Percentiles rank a stretch among this genome's conserved stretches.
These are phyloP conservation scores for Pangasius djambal DNA, from an alignment of 2,797 vertebrate species.

Conservation along the genomic window DNA sequence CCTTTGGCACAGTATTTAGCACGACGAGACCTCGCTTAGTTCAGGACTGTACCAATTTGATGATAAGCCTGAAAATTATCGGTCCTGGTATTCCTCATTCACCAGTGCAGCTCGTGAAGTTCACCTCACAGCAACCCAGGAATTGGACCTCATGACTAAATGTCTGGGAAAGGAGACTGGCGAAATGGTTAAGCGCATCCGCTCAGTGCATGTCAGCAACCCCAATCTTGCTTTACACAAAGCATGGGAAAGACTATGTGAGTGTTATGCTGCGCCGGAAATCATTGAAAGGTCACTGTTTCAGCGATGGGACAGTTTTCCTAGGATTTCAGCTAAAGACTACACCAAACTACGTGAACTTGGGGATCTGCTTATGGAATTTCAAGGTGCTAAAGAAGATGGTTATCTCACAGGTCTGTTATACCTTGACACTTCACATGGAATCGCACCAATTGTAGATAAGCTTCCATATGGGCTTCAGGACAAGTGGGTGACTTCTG, in stretches of 20 bases:
- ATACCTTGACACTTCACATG: too few species aligned
- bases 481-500: too few species aligned
- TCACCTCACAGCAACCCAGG: conserved; percentile 38
- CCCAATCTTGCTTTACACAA: conserved; percentile 21
- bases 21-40: conserved; percentile 41
- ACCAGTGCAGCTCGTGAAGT: conserved; percentile 36
- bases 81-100: conserved; percentile 50
- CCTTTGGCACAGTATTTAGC: conserved; percentile 55
- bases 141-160: conserved; percentile 49
- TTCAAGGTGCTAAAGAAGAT: too few species aligned
- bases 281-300: conserved; percentile 47
- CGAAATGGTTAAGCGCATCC: conserved; percentile 33
- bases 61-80: conserved; percentile 51
- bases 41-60: conserved; percentile 57
- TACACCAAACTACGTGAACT: too few species aligned
- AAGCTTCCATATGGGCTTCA: too few species aligned
- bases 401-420: too few species aligned
- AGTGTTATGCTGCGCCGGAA: conserved; percentile 46
- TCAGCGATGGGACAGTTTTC: neutral
- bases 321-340: too few species aligned
- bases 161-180: conserved; percentile 40
- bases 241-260: conserved; percentile 35
- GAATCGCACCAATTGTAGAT: too few species aligned
- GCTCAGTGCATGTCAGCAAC: conserved; percentile 40
- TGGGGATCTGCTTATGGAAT: too few species aligned